Evolutionary conservation across 2,113 vertebrate species (phyloP), one percentile per base, ranked within the genome.

Genomic region (Zosterops borbonicus): DNA sequence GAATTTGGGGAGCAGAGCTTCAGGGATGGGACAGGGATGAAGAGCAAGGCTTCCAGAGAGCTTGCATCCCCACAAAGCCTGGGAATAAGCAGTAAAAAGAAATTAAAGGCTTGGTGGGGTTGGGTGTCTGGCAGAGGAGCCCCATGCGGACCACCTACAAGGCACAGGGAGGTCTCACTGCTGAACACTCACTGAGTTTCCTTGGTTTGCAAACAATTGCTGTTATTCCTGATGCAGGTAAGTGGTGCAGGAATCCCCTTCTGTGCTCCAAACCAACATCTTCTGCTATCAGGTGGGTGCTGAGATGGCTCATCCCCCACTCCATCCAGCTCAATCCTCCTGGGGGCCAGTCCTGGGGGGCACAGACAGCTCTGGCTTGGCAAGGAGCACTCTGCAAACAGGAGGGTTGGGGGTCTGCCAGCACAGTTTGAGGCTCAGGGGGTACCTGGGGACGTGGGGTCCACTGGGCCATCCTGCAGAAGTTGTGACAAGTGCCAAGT

Each of bases 351-450:
- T 14, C 41, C 68, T 47, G n/a, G 35, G 37, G 16, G 67, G 6
- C 35, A 53, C 20, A 63, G 25, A 3, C 33, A 68, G 35, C 42
- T 42, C 44, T 47, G 29, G 3, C 39, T 33, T 19, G 44, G 23
- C 23, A 22, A 21, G 35, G 27, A 81, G 11, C 4, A 7, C 7
- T 49, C 67, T 80, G 63, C 55, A 39, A 23, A 25, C 23, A 28
- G 47, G 62, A 33, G 16, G 28, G 1, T 1, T 35, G 31, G 11
- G 21, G 41, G 12, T 14, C 19, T 79, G 78, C 79, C 58, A 68
- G 47, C 0, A 8, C 3, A 33, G 64, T 1, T 5, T 23, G 9
- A 27, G 35, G 15, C 1, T 56, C 82, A 17, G 0, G 5, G 12
- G 31, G 29, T 8, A 35, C 44, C 14, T 0, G 0, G 47, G 68